Conservation (phyloP, 64 coral and sea anemone genomes). For the Montipora foliosa region DNA sequence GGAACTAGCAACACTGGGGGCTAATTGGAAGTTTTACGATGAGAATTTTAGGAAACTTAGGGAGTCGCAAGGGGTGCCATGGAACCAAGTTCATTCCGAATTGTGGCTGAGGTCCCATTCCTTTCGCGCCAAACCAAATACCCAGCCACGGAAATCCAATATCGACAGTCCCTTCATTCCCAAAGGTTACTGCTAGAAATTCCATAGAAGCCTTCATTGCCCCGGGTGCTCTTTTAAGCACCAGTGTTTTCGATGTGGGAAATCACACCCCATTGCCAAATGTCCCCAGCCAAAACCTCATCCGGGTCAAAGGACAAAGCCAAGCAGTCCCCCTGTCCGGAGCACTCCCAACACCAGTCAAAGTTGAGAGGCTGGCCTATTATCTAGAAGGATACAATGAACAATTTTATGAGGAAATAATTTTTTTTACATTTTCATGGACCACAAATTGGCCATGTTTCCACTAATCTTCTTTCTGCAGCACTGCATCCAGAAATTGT, state of each 20-base stretch:
- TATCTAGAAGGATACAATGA: conserved; percentile 25
- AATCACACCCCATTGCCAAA: conserved; percentile 2
- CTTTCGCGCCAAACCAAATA: too few relatives aligned
- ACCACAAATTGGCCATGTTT: not conserved
- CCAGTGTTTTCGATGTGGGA: not conserved
- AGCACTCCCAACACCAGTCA: conserved; percentile 47
- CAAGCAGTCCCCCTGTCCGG: not conserved
- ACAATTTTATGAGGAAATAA: not conserved
- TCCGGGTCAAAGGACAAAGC: not conserved
- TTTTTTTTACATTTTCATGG: not conserved
- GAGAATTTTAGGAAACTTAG: too few relatives aligned
- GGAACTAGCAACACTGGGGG: too few relatives aligned
- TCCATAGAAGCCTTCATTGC: not conserved
- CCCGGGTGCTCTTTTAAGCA: not conserved
- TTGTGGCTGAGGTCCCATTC: too few relatives aligned
- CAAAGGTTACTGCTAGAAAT: not conserved
- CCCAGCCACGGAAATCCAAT: not conserved
- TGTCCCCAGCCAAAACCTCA: not conserved
- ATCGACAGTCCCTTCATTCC: not conserved
- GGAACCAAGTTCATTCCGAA: too few relatives aligned
- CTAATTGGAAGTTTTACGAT: too few relatives aligned
- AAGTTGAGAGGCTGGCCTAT: conserved; percentile 14
- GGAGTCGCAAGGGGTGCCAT: too few relatives aligned
- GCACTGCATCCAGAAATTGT: not conserved
- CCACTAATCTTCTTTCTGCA: not conserved